Evolutionary conservation across 2,797 vertebrate genomes (phyloP).

Genomic region (Mormyrops attenuatus): DNA sequence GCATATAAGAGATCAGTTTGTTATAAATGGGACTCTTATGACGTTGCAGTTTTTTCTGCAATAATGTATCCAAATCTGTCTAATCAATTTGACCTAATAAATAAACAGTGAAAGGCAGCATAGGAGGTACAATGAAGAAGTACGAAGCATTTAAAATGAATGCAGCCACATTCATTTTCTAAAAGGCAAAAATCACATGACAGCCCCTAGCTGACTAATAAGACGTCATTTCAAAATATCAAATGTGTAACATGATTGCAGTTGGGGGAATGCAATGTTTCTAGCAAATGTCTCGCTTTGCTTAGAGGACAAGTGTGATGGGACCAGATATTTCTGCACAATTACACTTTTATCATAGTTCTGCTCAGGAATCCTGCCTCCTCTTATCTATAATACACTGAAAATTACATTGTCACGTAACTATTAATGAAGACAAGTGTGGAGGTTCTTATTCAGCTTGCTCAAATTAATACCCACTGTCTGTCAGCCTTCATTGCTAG

Average conservation of each 20-base stretch:
- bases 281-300: not conserved
- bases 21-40: slow-evolving; percentile 28
- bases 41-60: slow-evolving; percentile 11
- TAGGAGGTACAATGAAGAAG: not conserved
- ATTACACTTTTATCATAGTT: slow-evolving; percentile 2
- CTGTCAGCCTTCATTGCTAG: slow-evolving; percentile 56
- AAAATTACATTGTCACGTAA: slow-evolving; percentile 61
- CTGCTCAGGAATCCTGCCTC: slow-evolving; percentile 5
- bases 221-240: slow-evolving; percentile 38
- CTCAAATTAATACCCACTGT: slow-evolving; percentile 68
- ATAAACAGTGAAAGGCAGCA: slow-evolving; percentile 55
- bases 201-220: slow-evolving; percentile 33
- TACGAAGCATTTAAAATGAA: slow-evolving; percentile 35
- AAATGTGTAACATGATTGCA: slow-evolving; percentile 36
- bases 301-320: not conserved
- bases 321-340: not conserved
- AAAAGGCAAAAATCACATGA: slow-evolving; percentile 38
- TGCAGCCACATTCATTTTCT: slow-evolving; percentile 32
- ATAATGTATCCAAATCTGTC: slow-evolving; percentile 33
- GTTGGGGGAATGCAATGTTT: slow-evolving; percentile 38
- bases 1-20: slow-evolving; percentile 29
- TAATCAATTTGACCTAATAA: slow-evolving; percentile 45
- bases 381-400: slow-evolving; percentile 42
- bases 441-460: slow-evolving; percentile 49
- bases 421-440: slow-evolving; percentile 66